Evolutionary conservation across 2,797 vertebrate species (phyloP).

Genomic region (Tragelaphus eurycerus): DNA sequence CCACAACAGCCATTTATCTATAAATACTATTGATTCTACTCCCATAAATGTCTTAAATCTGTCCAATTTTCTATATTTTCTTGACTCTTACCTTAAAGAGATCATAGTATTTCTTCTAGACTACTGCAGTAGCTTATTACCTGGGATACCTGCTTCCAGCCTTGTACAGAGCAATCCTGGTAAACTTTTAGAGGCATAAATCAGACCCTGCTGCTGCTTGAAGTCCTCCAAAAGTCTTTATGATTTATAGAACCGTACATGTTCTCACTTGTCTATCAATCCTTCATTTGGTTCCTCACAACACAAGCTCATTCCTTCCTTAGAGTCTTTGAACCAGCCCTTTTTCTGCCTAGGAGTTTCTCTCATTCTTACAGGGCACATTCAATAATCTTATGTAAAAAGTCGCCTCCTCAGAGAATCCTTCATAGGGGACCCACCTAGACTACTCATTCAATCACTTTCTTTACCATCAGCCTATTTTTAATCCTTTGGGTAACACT

Average conservation of each 20-base stretch:
- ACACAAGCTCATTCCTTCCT: not conserved
- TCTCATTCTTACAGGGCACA: not conserved
- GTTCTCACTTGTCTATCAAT: not conserved
- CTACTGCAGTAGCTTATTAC: not conserved
- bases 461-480: not conserved
- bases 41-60: not conserved
- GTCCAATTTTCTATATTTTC: not conserved
- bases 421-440: not conserved
- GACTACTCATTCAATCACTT: not conserved
- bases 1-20: not conserved
- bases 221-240: not conserved
- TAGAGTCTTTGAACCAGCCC: not conserved
- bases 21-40: not conserved
- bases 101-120: not conserved
- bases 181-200: not conserved
- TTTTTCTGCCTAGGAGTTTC: not conserved
- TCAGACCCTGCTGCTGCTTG: not conserved
- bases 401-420: not conserved
- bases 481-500: not conserved
- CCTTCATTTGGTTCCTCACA: not conserved
- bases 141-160: not conserved
- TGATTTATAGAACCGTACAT: not conserved
- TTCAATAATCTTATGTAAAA: not conserved
- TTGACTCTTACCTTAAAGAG: not conserved
- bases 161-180: not conserved